Evolutionary conservation across 2,888 invertebrate genomes (phyloP).

Genomic region (Metallyticus violacea): DNA sequence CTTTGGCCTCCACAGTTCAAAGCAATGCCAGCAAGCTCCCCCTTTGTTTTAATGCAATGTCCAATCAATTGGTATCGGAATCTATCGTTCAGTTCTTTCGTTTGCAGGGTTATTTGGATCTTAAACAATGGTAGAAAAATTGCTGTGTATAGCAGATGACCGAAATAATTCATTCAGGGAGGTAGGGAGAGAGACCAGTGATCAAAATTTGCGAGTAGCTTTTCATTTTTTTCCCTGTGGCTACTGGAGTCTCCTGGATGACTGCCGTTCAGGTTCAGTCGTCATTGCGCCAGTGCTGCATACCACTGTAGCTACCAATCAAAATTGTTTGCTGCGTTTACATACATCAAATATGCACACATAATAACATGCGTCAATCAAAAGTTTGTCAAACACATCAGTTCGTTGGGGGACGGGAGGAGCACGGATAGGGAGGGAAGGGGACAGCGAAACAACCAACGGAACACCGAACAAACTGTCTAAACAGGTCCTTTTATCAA

Average conservation of each 20-base stretch:
- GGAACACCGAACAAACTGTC: constrained; percentile 8
- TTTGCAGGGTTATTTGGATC: background rate
- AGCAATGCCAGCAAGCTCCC: background rate
- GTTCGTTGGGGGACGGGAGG: background rate
- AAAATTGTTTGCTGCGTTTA: constrained; percentile 22
- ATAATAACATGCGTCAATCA: constrained; percentile 30
- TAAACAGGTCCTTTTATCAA: constrained; percentile 20
- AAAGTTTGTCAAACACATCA: constrained; percentile 31
- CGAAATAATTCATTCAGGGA: background rate
- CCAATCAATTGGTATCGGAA: constrained; percentile 8
- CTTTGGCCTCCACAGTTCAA: background rate
- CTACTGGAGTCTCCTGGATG: background rate
- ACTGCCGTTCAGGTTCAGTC: background rate
- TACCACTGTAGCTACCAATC: constrained; percentile 29
- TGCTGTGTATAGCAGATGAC: background rate
- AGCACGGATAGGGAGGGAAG: background rate
- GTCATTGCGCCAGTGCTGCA: background rate
- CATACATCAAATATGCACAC: constrained; percentile 31
- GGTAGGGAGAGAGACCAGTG: background rate
- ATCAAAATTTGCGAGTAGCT: constrained; percentile 8
- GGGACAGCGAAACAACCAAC: background rate
- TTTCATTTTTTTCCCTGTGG: background rate
- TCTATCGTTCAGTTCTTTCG: constrained; percentile 11
- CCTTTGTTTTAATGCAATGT: constrained; percentile 5
- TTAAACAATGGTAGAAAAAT: background rate